Conservation (phyloP, 2,888 invertebrate genomes). For the Stenodema calcarata region DNA sequence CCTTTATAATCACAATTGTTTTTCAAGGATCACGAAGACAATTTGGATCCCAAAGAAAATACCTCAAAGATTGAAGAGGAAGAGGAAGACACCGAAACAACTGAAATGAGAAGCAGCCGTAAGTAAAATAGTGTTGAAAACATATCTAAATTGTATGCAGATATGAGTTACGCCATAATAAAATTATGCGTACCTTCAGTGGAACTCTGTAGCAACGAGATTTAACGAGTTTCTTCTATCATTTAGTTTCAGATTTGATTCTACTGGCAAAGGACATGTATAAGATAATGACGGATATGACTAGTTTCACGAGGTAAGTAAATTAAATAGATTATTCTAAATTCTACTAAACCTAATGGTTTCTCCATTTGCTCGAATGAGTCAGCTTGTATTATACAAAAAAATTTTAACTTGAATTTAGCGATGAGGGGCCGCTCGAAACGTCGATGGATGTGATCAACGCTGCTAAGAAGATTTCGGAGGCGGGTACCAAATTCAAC, state of each 20-base stretch:
- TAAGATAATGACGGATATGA: slow-evolving; percentile 99
- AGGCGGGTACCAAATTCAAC: slow-evolving; percentile 95
- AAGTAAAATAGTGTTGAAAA: neutral
- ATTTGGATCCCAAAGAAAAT: neutral
- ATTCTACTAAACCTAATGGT: neutral
- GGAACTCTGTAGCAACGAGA: too few species aligned
- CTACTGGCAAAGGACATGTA: slow-evolving; percentile 99
- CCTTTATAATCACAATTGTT: neutral
- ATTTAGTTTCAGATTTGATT: slow-evolving; percentile 76
- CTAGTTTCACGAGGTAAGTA: slow-evolving; percentile 91
- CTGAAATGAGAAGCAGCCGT: neutral
- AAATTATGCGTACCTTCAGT: too few species aligned
- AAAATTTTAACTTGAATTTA: slow-evolving; percentile 60
- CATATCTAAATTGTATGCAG: too few species aligned
- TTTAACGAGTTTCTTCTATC: neutral
- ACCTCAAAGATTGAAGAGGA: neutral
- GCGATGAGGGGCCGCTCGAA: slow-evolving; percentile 97
- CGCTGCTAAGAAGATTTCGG: slow-evolving; percentile 98
- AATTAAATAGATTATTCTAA: neutral
- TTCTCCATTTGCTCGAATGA: neutral
- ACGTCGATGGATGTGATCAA: slow-evolving; percentile 99
- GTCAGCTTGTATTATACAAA: neutral
- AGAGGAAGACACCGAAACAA: slow-evolving; percentile 2
- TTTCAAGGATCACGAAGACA: neutral
- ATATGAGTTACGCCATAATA: too few species aligned